Evolutionary conservation across 2,113 vertebrate species (phyloP).

Genomic region (Microcebus ravelobensis): DNA sequence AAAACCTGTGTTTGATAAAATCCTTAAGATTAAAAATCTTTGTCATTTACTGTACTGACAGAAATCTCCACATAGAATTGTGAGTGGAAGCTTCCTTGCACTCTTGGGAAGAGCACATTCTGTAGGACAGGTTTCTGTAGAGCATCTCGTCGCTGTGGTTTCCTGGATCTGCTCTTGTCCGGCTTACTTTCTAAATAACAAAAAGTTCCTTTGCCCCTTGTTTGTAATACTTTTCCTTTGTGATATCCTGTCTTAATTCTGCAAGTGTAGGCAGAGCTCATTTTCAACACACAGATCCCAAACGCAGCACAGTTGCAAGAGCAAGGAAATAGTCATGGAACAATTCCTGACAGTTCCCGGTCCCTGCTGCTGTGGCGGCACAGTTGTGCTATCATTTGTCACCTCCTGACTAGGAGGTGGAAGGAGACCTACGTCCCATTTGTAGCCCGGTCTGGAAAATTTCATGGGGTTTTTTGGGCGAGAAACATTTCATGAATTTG

Average conservation of each 20-base stretch:
- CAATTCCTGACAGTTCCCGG: neutral
- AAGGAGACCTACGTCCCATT: neutral
- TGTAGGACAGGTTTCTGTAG: neutral
- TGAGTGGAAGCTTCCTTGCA: neutral
- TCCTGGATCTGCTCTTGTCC: no score
- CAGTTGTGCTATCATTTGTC: no score
- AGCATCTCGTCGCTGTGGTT: neutral
- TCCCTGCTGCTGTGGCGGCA: neutral
- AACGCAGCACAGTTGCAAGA: neutral
- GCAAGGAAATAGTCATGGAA: neutral
- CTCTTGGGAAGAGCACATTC: fast-evolving
- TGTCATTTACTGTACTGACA: no score
- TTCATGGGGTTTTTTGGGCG: neutral
- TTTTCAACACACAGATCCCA: neutral
- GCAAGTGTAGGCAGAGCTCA: neutral
- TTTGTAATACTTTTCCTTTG: neutral
- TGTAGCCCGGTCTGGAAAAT: neutral
- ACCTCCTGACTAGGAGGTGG: no score
- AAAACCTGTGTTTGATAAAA: neutral
- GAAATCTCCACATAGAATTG: fast-evolving
- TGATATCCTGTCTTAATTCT: neutral
- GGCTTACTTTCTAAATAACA: neutral
- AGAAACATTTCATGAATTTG: neutral
- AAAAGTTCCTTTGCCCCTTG: neutral
- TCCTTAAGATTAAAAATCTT: neutral